Evolutionary conservation across 1,140 invertebrate genomes (phyloP).

Genomic region (Macrobrachium nipponense): DNA sequence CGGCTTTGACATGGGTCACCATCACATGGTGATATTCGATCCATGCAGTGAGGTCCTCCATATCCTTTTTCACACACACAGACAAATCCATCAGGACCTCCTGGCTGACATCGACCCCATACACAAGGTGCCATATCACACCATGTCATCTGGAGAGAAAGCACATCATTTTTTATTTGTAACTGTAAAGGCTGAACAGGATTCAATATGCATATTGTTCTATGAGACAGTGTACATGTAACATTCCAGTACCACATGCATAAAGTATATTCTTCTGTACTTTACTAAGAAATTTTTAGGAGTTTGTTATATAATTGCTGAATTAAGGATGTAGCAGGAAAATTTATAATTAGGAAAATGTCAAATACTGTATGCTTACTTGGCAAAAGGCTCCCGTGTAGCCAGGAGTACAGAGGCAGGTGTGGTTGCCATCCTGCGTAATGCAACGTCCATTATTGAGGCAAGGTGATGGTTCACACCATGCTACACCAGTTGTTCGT

Average conservation of each 20-base stretch:
- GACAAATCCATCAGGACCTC: constrained; percentile 69
- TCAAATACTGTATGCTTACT: background rate
- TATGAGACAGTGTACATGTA: background rate
- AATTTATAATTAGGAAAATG: too few species aligned
- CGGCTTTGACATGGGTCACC: constrained; percentile 78
- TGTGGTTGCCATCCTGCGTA: constrained; percentile 69
- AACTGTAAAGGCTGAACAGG: background rate
- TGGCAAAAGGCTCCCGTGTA: constrained; percentile 67
- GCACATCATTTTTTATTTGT: background rate
- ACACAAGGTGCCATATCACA: constrained; percentile 80
- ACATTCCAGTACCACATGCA: too few species aligned
- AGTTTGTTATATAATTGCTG: too few species aligned
- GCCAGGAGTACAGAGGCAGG: constrained; percentile 77
- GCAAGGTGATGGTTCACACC: constrained; percentile 79
- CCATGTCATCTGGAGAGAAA: constrained; percentile 78
- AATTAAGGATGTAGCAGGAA: too few species aligned
- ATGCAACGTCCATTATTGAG: constrained; percentile 76
- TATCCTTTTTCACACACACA: constrained; percentile 68
- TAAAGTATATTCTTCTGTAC: too few species aligned
- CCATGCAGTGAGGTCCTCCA: constrained; percentile 74
- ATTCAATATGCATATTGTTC: background rate
- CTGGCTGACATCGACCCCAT: constrained; percentile 77
- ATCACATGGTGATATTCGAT: constrained; percentile 77
- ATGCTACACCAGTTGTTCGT: constrained; percentile 64
- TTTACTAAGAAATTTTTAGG: too few species aligned